Percentiles rank a stretch among this genome's conserved stretches.
Conservation (phyloP, 1,140 invertebrate genomes). For the Coptotermes formosanus region DNA sequence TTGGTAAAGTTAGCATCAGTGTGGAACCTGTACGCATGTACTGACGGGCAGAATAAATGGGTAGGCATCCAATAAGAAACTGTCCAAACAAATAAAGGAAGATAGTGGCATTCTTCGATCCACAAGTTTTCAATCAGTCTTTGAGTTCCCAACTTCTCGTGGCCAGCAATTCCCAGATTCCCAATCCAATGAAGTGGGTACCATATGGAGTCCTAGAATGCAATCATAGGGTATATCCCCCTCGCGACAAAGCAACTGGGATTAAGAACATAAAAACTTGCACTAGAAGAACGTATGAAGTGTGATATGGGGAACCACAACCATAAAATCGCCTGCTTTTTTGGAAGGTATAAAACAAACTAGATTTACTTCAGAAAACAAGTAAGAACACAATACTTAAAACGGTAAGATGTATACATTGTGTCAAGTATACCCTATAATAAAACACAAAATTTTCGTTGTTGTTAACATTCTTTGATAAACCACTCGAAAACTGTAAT, state of each 20-base stretch:
- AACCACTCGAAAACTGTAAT: too few relatives aligned
- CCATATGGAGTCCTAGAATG: background rate
- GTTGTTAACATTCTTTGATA: too few relatives aligned
- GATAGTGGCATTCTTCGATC: background rate
- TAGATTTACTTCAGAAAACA: background rate
- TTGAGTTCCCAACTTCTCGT: background rate
- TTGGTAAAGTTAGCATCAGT: background rate
- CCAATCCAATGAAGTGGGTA: background rate
- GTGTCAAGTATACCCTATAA: too few relatives aligned
- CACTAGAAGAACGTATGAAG: background rate
- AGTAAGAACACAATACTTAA: too few relatives aligned
- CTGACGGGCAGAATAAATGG: background rate
- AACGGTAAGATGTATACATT: too few relatives aligned
- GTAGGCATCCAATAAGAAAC: conserved; percentile 11
- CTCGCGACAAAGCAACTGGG: background rate
- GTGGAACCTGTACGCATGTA: background rate
- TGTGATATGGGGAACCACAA: background rate
- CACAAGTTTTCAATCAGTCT: conserved; percentile 2
- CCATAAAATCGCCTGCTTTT: background rate
- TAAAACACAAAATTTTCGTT: too few relatives aligned
- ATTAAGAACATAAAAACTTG: conserved; percentile 3
- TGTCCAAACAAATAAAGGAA: background rate
- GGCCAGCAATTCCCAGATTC: background rate
- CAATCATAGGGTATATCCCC: background rate
- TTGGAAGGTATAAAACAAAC: background rate